Conservation (phyloP, 2,113 vertebrate species). For the Stegastes partitus region DNA sequence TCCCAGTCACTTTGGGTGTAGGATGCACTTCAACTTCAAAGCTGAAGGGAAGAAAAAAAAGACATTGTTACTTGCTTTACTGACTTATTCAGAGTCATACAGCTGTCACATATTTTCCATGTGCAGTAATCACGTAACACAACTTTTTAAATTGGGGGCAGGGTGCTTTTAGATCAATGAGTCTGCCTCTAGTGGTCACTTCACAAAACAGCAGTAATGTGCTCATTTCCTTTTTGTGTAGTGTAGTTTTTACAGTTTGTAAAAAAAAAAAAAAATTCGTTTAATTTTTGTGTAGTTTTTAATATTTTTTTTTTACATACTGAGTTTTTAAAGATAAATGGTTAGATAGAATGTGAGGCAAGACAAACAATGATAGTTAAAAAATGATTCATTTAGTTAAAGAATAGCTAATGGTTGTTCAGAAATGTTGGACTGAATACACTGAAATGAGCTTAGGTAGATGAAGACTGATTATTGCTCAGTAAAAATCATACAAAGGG, state of each 20-base stretch:
- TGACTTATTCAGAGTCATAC: conserved; percentile 39
- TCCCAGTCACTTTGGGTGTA: conserved; percentile 8
- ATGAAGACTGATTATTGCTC: not conserved
- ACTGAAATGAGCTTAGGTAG: not conserved
- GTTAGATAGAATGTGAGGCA: too few species aligned
- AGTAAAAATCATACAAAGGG: too few species aligned
- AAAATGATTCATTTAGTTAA: too few species aligned
- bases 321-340: too few species aligned
- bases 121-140: conserved; percentile 48
- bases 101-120: conserved; percentile 75
- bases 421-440: too few species aligned
- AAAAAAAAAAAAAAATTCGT: not conserved
- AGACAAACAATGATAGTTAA: too few species aligned
- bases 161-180: not conserved
- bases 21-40: conserved; percentile 41
- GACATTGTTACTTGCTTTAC: conserved; percentile 1
- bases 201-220: conserved; percentile 12
- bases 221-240: not conserved
- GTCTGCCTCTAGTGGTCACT: not conserved
- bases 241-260: conserved; percentile 4
- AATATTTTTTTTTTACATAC: not conserved
- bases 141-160: not conserved
- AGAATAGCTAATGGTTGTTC: too few species aligned
- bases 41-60: conserved; percentile 3
- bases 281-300: not conserved